A percentile compares a stretch with the other conserved stretches of the same genome.
These are phyloP conservation scores for Nothoprocta pentlandii DNA, from an alignment of 2,113 vertebrate genomes.

Conservation along the genomic window DNA sequence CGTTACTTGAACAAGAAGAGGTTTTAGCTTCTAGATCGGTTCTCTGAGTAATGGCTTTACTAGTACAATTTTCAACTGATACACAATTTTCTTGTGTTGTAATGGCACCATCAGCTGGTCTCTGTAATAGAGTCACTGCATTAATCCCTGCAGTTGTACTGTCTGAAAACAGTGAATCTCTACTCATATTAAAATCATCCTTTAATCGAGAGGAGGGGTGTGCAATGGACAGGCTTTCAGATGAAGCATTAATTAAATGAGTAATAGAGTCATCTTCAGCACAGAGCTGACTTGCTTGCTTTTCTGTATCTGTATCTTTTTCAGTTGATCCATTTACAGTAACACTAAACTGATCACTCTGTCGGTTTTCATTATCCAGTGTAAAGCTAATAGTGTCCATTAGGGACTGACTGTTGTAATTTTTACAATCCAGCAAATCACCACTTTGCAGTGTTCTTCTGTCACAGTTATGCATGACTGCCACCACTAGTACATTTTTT, in stretches of 20 bases:
- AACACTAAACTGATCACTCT: constrained; percentile 75
- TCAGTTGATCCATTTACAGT: constrained; percentile 78
- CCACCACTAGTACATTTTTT: constrained; percentile 81
- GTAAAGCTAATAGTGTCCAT: constrained; percentile 79
- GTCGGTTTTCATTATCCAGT: constrained; percentile 78
- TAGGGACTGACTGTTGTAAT: constrained; percentile 72
- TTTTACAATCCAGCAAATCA: constrained; percentile 77
- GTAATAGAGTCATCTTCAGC: constrained; percentile 65
- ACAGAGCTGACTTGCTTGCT: constrained; percentile 67
- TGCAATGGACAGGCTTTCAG: constrained; percentile 62
- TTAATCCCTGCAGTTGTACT: constrained; percentile 65
- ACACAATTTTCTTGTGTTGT: constrained; percentile 66
- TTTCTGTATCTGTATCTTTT: constrained; percentile 76
- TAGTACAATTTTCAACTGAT: constrained; percentile 54
- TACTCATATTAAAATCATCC: constrained; percentile 68
- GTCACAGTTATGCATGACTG: constrained; percentile 83
- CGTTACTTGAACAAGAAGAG: constrained; percentile 49
- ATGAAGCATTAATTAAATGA: constrained; percentile 54
- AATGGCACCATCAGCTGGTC: constrained; percentile 50
- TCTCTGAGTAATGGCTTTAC: constrained; percentile 67
- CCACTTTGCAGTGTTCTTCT: constrained; percentile 71
- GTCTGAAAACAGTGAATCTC: constrained; percentile 55
- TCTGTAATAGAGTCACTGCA: constrained; percentile 70
- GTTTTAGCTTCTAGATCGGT: constrained; percentile 58
- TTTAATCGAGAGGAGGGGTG: constrained; percentile 69